Evolutionary conservation across 2,888 invertebrate species (phyloP).

Genomic region (Epinotia brunnichana): DNA sequence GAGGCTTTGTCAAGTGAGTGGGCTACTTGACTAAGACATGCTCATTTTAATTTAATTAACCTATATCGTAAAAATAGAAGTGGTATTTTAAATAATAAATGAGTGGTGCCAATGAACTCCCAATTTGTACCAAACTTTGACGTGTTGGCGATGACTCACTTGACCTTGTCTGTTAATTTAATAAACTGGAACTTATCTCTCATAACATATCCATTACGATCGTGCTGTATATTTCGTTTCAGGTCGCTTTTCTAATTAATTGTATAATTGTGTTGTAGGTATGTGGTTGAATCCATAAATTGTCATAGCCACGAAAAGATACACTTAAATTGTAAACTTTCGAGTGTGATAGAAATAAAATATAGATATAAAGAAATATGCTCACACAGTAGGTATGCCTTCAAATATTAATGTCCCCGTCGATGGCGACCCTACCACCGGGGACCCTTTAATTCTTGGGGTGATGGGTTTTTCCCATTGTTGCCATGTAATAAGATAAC

Average conservation of each 20-base stretch:
- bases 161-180: conserved; percentile 24
- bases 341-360: too few relatives aligned
- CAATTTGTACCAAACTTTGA: conserved; percentile 11
- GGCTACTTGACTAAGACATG: background rate
- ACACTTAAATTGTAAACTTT: too few relatives aligned
- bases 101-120: conserved; percentile 28
- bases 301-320: too few relatives aligned
- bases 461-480: too few relatives aligned
- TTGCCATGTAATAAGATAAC: too few relatives aligned
- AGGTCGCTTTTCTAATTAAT: background rate
- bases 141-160: conserved; percentile 27
- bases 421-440: too few relatives aligned
- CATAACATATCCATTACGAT: conserved; percentile 20
- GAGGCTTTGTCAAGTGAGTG: too few relatives aligned
- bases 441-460: too few relatives aligned
- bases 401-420: too few relatives aligned
- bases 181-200: conserved; percentile 18
- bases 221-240: background rate
- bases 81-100: conserved; percentile 9
- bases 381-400: too few relatives aligned
- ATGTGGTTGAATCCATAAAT: too few relatives aligned
- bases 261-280: background rate
- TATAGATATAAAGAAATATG: background rate
- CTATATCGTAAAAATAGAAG: background rate
- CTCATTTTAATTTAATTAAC: background rate